Percentiles rank a stretch among this genome's conserved stretches.
Evolutionary conservation across 1,140 invertebrate species (phyloP).

Genomic region (Ridgeia piscesae): DNA sequence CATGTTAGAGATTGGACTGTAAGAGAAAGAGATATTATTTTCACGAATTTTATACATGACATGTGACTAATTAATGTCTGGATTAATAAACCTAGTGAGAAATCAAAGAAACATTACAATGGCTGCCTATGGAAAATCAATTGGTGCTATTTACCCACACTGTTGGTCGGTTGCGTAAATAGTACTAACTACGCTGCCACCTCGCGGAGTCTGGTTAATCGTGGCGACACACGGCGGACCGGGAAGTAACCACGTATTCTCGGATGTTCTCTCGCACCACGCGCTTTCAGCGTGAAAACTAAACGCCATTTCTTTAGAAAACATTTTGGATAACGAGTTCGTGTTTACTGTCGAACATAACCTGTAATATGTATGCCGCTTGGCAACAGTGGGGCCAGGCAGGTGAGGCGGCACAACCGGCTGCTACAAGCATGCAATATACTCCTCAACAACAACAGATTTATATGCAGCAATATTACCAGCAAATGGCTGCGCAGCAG

Average conservation of each 20-base stretch:
- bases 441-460: constrained; percentile 5
- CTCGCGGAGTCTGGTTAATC: neutral
- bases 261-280: neutral
- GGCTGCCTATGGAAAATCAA: too few species aligned
- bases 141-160: too few species aligned
- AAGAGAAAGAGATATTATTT: too few species aligned
- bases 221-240: neutral
- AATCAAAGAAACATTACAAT: too few species aligned
- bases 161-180: too few species aligned
- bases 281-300: neutral
- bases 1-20: too few species aligned
- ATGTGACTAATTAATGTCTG: too few species aligned
- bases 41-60: too few species aligned
- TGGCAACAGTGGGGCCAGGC: neutral
- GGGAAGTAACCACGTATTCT: neutral
- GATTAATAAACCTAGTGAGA: too few species aligned
- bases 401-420: neutral
- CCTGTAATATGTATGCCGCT: neutral
- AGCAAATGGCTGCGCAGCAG: neutral
- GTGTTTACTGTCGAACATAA: neutral
- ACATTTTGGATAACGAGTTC: neutral
- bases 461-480: constrained; percentile 16
- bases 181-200: too few species aligned
- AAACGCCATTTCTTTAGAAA: neutral
- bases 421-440: neutral